phyloP scores from a whole-genome alignment of 2,797 vertebrate genomes.

The Micromesistius poutassou region DNA sequence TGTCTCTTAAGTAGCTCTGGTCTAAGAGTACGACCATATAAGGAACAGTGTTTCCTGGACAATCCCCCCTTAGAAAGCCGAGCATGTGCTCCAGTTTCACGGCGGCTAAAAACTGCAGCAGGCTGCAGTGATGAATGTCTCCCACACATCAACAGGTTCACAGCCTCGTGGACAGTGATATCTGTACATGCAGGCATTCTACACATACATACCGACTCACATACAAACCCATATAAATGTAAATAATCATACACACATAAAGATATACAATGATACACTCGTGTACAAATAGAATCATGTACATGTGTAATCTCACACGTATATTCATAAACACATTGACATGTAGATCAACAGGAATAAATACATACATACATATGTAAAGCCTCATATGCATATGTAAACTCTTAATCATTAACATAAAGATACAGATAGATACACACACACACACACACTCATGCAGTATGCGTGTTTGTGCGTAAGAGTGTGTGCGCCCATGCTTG shows the following conservation, averaged over 20 bases:
- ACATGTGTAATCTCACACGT: not conserved
- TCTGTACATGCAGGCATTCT: not conserved
- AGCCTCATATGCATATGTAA: not conserved
- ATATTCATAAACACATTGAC: not conserved
- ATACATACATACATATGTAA: not conserved
- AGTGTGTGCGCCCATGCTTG: no score
- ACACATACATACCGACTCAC: not conserved
- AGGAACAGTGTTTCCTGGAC: not conserved
- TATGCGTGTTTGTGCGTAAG: no score
- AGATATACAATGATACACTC: not conserved
- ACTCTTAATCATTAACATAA: not conserved
- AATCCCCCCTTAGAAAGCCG: not conserved
- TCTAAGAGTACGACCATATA: not conserved
- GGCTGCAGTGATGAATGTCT: not conserved
- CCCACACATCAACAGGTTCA: not conserved
- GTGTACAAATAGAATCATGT: no score
- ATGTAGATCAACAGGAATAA: not conserved
- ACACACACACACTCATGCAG: not conserved
- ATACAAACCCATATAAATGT: not conserved
- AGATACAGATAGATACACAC: not conserved
- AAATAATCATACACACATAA: not conserved
- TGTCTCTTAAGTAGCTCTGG: not conserved
- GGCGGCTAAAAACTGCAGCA: slow-evolving; percentile 7
- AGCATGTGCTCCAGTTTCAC: slow-evolving; percentile 4
- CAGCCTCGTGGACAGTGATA: not conserved